A percentile compares a stretch with the other conserved stretches of the same genome.
phyloP scores from a whole-genome alignment of 2,797 vertebrate genomes.

The Crax fasciolata region DNA sequence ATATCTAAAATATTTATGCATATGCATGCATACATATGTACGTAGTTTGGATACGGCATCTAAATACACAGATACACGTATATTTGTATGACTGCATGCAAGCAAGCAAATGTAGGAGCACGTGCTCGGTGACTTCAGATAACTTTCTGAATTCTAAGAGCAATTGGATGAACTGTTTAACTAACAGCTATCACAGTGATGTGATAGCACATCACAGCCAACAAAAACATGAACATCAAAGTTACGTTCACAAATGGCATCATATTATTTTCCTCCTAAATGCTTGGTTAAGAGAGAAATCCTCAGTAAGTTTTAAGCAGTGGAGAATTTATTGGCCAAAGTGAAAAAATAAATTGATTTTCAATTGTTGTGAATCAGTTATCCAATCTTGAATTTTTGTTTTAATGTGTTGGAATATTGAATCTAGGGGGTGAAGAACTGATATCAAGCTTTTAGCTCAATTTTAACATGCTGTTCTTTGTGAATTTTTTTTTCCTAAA shows the following conservation, averaged over 20 bases:
- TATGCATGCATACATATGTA: accelerated
- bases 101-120: not conserved
- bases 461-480: not conserved
- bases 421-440: not conserved
- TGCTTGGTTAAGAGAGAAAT: not conserved
- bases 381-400: not conserved
- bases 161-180: not conserved
- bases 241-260: not conserved
- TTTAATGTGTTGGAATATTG: not conserved
- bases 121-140: not conserved
- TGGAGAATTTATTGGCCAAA: not conserved
- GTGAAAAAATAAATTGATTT: not conserved
- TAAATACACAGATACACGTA: accelerated
- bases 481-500: not conserved
- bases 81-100: not conserved
- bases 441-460: not conserved
- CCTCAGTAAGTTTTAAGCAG: not conserved
- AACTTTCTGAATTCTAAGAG: not conserved
- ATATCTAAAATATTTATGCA: not conserved
- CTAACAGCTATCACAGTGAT: not conserved
- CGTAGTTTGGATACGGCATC: accelerated
- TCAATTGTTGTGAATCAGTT: not conserved
- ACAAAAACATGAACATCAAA: not conserved
- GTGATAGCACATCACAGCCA: not conserved
- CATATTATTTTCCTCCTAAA: not conserved